Conservation (phyloP, 2,113 vertebrate species). For the Bubalus kerabau region DNA sequence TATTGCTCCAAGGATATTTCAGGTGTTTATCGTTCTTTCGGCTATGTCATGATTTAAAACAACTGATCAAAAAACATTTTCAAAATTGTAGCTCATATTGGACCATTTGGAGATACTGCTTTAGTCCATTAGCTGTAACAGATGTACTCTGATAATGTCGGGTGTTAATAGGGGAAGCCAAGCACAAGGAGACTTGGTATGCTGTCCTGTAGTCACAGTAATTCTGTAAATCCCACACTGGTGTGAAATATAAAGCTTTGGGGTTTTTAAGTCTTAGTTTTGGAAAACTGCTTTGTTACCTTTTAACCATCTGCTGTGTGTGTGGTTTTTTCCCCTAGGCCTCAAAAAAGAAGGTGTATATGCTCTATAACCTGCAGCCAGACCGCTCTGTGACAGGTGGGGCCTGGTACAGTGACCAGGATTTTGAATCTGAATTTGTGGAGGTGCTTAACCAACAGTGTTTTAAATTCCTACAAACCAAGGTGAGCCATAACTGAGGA, state of each 20-base stretch:
- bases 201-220: neutral
- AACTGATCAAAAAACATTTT: neutral
- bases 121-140: neutral
- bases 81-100: neutral
- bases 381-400: conserved; percentile 97
- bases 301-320: conserved; percentile 23
- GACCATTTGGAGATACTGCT: neutral
- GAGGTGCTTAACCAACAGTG: conserved; percentile 99
- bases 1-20: neutral
- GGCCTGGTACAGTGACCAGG: conserved; percentile 99
- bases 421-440: conserved; percentile 99
- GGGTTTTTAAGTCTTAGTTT: neutral
- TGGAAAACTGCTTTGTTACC: neutral
- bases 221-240: neutral
- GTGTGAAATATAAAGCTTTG: neutral
- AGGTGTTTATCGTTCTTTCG: neutral
- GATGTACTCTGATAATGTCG: neutral
- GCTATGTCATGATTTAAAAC: conserved; percentile 1
- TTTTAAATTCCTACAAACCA: conserved; percentile 96
- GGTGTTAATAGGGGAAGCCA: neutral
- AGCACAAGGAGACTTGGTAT: neutral
- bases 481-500: conserved; percentile 83
- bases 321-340: conserved; percentile 80
- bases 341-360: conserved; percentile 99
- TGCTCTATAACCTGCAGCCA: conserved; percentile 97